A percentile compares a stretch with the other conserved stretches of the same genome.
These are phyloP conservation scores for Hyperoplus immaculatus DNA, from an alignment of 2,797 vertebrate species.

Conservation along the genomic window DNA sequence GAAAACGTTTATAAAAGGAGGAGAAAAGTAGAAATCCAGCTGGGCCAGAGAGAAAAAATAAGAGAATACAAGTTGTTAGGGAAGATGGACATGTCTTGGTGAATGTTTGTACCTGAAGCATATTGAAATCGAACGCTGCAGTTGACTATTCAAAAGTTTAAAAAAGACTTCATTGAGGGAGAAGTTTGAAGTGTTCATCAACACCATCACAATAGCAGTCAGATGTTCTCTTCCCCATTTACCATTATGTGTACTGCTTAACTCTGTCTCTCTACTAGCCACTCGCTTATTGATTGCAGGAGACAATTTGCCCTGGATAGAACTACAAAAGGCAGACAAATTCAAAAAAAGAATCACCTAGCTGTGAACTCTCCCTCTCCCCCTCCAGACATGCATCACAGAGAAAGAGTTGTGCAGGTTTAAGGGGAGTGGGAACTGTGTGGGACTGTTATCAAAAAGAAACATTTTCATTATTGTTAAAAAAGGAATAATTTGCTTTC, in stretches of 20 bases:
- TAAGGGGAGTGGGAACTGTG: not conserved
- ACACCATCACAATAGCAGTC: constrained; percentile 22
- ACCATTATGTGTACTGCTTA: constrained; percentile 9
- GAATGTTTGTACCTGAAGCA: constrained; percentile 70
- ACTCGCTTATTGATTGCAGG: constrained; percentile 36
- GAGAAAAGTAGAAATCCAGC: constrained; percentile 7
- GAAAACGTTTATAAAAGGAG: constrained; percentile 2
- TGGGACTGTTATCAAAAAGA: constrained; percentile 23
- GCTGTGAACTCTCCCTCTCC: constrained; percentile 5
- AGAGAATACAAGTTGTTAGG: constrained; percentile 15
- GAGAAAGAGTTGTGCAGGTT: not conserved
- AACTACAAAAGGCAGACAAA: not conserved
- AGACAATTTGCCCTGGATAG: constrained; percentile 34
- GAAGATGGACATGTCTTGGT: constrained; percentile 44
- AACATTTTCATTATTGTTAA: constrained; percentile 23
- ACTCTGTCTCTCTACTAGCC: constrained; percentile 1
- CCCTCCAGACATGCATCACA: not conserved
- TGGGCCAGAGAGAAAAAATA: constrained; percentile 17
- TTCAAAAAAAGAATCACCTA: not conserved
- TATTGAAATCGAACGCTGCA: constrained; percentile 50
- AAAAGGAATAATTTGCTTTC: constrained; percentile 38
- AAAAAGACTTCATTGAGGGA: constrained; percentile 29
- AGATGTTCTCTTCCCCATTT: constrained; percentile 32
- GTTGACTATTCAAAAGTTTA: constrained; percentile 60
- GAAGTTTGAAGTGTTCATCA: constrained; percentile 49